A percentile compares a stretch with the other conserved stretches of the same genome.
These are phyloP conservation scores for Dynastes grantii DNA, from an alignment of 2,888 invertebrate species.

Conservation along the genomic window DNA sequence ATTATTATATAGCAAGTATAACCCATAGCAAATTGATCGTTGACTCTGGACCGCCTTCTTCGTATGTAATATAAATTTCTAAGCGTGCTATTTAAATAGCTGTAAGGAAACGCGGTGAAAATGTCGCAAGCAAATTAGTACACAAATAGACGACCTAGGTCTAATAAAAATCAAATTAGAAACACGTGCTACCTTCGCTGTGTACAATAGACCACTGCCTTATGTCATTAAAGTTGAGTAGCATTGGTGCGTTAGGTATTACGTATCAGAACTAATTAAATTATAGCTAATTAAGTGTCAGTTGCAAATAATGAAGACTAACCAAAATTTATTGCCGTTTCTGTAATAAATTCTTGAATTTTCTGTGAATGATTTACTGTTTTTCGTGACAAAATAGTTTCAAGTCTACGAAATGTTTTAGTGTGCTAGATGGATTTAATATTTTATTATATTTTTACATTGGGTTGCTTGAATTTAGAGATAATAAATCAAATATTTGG, in stretches of 20 bases:
- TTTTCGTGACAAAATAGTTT: no score
- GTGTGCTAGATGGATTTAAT: no score
- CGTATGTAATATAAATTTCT: slow-evolving; percentile 19
- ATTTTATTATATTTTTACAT: no score
- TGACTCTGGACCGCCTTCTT: slow-evolving; percentile 15
- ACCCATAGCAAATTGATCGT: background rate
- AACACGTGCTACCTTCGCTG: slow-evolving; percentile 26
- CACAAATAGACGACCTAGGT: slow-evolving; percentile 43
- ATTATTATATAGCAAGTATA: no score
- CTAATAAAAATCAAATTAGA: slow-evolving; percentile 34
- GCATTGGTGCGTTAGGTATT: background rate
- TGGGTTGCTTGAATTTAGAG: no score
- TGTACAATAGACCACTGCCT: background rate
- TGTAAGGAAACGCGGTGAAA: slow-evolving; percentile 12
- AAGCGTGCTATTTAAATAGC: slow-evolving; percentile 31
- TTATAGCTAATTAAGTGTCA: background rate
- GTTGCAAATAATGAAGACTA: no score
- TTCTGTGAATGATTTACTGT: no score
- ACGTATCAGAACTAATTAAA: slow-evolving; percentile 18
- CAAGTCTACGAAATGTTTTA: no score
- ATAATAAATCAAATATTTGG: background rate
- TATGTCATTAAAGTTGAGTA: background rate
- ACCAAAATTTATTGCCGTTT: no score
- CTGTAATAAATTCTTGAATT: no score
- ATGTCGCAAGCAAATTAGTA: slow-evolving; percentile 40